A percentile compares a stretch with the other conserved stretches of the same genome.
phyloP scores from a whole-genome alignment of 2,113 vertebrate species.

The Etheostoma cragini region DNA sequence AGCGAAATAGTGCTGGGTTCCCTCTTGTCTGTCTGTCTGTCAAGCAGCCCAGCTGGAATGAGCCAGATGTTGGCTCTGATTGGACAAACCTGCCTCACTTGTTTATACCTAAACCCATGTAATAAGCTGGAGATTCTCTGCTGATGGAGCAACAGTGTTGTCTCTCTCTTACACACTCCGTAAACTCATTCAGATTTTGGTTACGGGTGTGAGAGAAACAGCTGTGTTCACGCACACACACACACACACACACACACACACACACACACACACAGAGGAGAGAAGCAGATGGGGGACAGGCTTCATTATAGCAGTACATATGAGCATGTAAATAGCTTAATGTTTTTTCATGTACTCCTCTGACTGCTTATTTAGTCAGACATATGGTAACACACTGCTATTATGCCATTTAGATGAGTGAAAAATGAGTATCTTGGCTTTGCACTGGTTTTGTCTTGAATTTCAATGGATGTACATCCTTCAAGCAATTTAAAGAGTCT shows the following conservation, averaged over 20 bases:
- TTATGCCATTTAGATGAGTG: slow-evolving; percentile 69
- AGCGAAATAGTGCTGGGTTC: slow-evolving; percentile 17
- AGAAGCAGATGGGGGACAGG: slow-evolving; percentile 72
- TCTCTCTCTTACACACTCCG: slow-evolving; percentile 44
- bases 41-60: slow-evolving; percentile 52
- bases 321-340: slow-evolving; percentile 71
- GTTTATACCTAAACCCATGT: slow-evolving; percentile 65
- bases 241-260: slow-evolving; percentile 15
- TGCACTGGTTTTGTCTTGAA: slow-evolving; percentile 38
- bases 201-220: slow-evolving; percentile 57
- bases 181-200: slow-evolving; percentile 63
- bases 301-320: slow-evolving; percentile 72
- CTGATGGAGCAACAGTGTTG: slow-evolving; percentile 54
- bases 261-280: not conserved
- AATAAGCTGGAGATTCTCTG: slow-evolving; percentile 69
- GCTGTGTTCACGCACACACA: slow-evolving; percentile 49
- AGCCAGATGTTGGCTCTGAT: slow-evolving; percentile 76
- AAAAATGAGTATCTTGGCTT: slow-evolving; percentile 64
- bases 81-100: slow-evolving; percentile 66
- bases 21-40: slow-evolving; percentile 38
- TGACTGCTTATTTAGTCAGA: slow-evolving; percentile 77
- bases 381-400: slow-evolving; percentile 68
- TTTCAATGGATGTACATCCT: slow-evolving; percentile 41
- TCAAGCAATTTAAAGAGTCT: slow-evolving; percentile 12
- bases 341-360: slow-evolving; percentile 70